Base-by-base conservation (phyloP, 2,797 vertebrate species). In the Psittacula derbiana region DNA sequence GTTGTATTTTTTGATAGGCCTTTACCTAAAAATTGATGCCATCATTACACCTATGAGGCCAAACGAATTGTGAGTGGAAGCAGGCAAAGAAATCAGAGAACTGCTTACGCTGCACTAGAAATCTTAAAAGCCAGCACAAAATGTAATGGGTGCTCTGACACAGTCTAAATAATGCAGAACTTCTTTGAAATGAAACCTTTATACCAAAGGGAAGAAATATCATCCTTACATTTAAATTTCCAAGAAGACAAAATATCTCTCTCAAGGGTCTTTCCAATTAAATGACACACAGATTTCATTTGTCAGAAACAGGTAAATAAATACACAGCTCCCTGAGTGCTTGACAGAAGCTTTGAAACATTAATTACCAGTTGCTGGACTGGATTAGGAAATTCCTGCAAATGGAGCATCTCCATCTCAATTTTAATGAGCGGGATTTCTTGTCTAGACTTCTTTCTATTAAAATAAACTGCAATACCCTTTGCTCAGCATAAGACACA, bases 181-280 rank as follows among this genome's bases (percentile, higher is more conserved):
- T 89, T 44, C 41, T 76, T 78, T 71, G 31, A 93, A 91, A 83
- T 44, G n/a, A 91, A 92, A 85, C 30, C n/a, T 87, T 82, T 43
- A 46, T 38, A 47, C 16, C 25, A 65, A 83, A 72, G 40, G 49
- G n/a, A 91, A 91, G 65, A 80, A 80, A 86, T 13, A 21, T 12
- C 61, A 91, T 50, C 53, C 82, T 6, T 17, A 78, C 18, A 66
- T 25, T 91, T 69, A 28, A 10, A 65, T 40, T 80, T 86, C 46
- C 24, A 90, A 57, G 58, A 70, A 72, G 61, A 62, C 19, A 78
- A 64, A 84, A 40, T 8, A 5, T 17, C 28, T 52, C 64, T 79
- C n/a, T 57, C 47, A 33, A 52, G 30, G 25, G 13, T 41, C 38
- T 62, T 76, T 52, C 46, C 72, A 78, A 58, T 50, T 46, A 69